Base-by-base conservation (phyloP, 2,113 vertebrate species). In the Talpa occidentalis region DNA sequence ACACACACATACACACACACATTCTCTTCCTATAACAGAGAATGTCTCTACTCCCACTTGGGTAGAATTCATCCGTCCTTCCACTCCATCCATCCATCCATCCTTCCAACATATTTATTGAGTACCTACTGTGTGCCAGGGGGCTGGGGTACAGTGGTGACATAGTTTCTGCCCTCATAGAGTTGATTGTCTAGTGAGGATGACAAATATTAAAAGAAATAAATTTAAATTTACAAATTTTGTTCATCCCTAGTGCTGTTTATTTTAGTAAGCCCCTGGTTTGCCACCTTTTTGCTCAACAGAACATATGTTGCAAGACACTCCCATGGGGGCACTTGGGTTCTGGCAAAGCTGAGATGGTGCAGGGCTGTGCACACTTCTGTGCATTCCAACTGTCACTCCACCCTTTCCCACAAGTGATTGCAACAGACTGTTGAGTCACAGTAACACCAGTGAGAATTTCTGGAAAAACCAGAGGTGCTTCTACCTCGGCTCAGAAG, bases 51-150 rank as follows among this genome's bases (percentile, higher is more conserved):
- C 28, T 47, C 54, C 70, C 22, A 16, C 22, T 85, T 69, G 42
- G 52, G 83, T n/a, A 83, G 72, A 69, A 67, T 67, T 59, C 73
- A 67, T 76, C 35, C 60, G 44, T 80, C n/a, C 62, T 47, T 83
- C 30, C 67, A 30, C n/a, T 79, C 49, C 77, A 12, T 92, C 30
- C 66, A 14, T 56, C 59, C 76, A 62, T 80, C 70, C 42, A 78
- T 66, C 62, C 72, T 93, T 93, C 32, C 64, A 37, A 73, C 44
- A 30, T 72, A 96, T 96, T 97, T 97, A 97, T 96, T 96, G 88
- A 95, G 86, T 66, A 28, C 59, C 64, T 74, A 11, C 17, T 67
- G 28, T 85, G 78, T 79, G 62, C 62, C 56, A 32, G 35, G 72
- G 72, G 81, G 24, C 73, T 62, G 79, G 54, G 9, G 60, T n/a